Evolutionary conservation across 2,888 invertebrate species (phyloP).

Genomic region (Scaptomyza flava): DNA sequence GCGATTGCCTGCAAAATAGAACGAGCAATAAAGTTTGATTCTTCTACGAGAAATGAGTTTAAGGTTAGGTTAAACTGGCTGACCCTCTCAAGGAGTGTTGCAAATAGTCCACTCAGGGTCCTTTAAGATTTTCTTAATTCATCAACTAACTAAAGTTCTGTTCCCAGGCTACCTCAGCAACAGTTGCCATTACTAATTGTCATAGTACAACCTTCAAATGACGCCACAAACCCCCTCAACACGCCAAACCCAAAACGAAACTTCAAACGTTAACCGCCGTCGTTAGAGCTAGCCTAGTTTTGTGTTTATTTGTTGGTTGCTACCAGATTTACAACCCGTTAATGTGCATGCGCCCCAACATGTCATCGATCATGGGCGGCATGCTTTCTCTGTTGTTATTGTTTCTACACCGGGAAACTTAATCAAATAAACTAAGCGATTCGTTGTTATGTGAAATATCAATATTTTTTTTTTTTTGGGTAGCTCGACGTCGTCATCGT

Average conservation of each 20-base stretch:
- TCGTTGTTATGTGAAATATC: slow-evolving; percentile 47
- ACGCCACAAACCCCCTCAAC: slow-evolving; percentile 34
- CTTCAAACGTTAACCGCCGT: slow-evolving; percentile 66
- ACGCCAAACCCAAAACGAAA: slow-evolving; percentile 22
- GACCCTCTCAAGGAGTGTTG: too few species aligned
- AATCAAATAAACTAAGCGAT: slow-evolving; percentile 66
- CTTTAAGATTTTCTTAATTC: too few species aligned
- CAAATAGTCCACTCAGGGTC: too few species aligned
- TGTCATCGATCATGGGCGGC: slow-evolving; percentile 81
- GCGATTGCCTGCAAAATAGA: slow-evolving; percentile 78
- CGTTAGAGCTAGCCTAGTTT: slow-evolving; percentile 53
- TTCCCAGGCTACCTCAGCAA: slow-evolving; percentile 11
- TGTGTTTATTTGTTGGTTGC: slow-evolving; percentile 35
- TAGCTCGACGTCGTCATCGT: slow-evolving; percentile 62
- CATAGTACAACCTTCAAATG: slow-evolving; percentile 73
- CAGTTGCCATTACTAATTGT: slow-evolving; percentile 67
- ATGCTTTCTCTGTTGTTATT: slow-evolving; percentile 56
- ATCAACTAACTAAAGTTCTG: background rate
- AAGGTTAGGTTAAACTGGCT: too few species aligned
- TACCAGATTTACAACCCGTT: slow-evolving; percentile 77
- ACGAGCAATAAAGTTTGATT: too few species aligned
- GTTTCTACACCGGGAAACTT: slow-evolving; percentile 38
- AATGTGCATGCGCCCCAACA: slow-evolving; percentile 67
- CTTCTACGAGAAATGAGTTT: too few species aligned
- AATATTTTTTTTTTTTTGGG: slow-evolving; percentile 54